phyloP scores from a whole-genome alignment of 2,888 invertebrate species.

The Drosophila buzzatii region DNA sequence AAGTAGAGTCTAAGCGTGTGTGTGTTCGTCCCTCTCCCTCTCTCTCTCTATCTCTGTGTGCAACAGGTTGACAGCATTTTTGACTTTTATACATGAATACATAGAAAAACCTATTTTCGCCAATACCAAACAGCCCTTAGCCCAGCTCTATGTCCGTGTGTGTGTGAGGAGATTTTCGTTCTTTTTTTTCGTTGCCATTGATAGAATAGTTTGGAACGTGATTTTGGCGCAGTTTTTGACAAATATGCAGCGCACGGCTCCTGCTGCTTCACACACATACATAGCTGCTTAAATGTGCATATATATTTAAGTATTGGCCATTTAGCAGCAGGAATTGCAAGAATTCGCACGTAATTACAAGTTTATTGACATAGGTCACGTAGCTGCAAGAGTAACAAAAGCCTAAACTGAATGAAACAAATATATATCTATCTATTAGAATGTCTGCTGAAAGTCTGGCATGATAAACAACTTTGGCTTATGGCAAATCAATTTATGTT shows the following conservation, averaged over 20 bases:
- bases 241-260: conserved; percentile 59
- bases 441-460: conserved; percentile 3
- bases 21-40: conserved; percentile 9
- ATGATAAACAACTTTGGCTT: conserved; percentile 33
- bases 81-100: conserved; percentile 71
- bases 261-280: conserved; percentile 57
- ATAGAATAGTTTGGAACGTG: conserved; percentile 81
- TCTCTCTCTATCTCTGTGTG: conserved; percentile 12
- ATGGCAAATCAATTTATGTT: conserved; percentile 5
- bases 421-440: neutral
- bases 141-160: neutral
- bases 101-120: conserved; percentile 31
- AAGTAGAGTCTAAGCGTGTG: conserved; percentile 28
- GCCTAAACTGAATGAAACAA: conserved; percentile 36
- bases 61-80: conserved; percentile 79
- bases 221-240: conserved; percentile 79
- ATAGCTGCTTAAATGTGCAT: neutral
- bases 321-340: conserved; percentile 24
- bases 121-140: conserved; percentile 33
- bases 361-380: conserved; percentile 78
- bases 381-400: conserved; percentile 35
- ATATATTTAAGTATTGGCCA: conserved; percentile 19
- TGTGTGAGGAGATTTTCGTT: conserved; percentile 10
- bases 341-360: conserved; percentile 73
- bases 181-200: conserved; percentile 65